A percentile compares a stretch with the other conserved stretches of the same genome.
Conservation (phyloP, 2,797 vertebrate species). For the Coregonus ussuriensis region DNA sequence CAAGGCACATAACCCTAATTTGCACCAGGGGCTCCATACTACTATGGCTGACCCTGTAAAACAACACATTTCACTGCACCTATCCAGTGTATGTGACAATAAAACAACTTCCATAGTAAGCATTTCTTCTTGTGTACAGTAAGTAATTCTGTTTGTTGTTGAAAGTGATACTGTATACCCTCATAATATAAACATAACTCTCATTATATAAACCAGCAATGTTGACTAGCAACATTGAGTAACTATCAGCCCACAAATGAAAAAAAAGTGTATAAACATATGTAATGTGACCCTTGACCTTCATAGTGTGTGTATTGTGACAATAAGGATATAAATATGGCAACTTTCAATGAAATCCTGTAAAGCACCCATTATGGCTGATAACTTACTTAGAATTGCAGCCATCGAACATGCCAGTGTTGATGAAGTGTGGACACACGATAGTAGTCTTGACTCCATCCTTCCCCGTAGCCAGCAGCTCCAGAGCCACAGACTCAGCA, state of each 20-base stretch:
- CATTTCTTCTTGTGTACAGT: neutral
- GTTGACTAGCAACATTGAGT: neutral
- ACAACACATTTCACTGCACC: too few species aligned
- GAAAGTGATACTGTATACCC: too few species aligned
- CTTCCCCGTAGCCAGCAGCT: slow-evolving; percentile 73
- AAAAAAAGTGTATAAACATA: neutral
- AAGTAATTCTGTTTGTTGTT: too few species aligned
- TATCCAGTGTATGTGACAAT: too few species aligned
- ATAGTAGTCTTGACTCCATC: slow-evolving; percentile 89
- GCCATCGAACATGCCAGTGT: slow-evolving; percentile 94
- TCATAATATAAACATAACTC: neutral
- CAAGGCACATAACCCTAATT: neutral
- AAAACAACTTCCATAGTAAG: neutral
- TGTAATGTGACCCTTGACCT: neutral
- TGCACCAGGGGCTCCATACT: too few species aligned
- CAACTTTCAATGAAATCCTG: neutral
- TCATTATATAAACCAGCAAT: neutral
- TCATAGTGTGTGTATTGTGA: neutral
- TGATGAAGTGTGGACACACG: slow-evolving; percentile 89
- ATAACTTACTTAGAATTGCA: slow-evolving; percentile 73
- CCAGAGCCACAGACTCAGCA: slow-evolving; percentile 83
- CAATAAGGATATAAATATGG: neutral
- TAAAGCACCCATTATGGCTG: neutral
- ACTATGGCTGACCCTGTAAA: too few species aligned
- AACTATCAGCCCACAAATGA: neutral